Conservation (phyloP, 2,113 vertebrate genomes). For the Sinosuthora webbiana region DNA sequence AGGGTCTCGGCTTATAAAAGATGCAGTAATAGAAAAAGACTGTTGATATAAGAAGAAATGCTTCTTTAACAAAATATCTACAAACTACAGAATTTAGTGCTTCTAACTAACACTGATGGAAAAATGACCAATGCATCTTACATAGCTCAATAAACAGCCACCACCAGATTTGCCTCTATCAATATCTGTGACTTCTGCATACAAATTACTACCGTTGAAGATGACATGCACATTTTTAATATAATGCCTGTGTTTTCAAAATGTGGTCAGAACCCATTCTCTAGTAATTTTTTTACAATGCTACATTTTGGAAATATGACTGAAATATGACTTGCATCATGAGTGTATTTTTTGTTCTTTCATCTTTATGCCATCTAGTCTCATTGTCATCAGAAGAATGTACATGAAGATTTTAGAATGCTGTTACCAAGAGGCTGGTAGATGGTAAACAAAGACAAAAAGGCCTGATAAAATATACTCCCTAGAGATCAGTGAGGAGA, state of each 20-base stretch:
- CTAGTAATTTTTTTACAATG: not conserved
- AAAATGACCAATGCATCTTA: not conserved
- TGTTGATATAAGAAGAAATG: not conserved
- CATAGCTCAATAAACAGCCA: not conserved
- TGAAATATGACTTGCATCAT: not conserved
- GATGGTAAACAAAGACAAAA: not conserved
- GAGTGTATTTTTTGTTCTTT: not conserved
- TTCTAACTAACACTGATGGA: not conserved
- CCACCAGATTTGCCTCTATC: not conserved
- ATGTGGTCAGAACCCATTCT: not conserved
- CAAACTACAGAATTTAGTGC: not conserved
- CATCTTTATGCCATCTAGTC: accelerated
- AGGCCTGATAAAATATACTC: not conserved
- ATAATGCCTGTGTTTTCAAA: not conserved
- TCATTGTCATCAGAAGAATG: not conserved
- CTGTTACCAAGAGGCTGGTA: not conserved
- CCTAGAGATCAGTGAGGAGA: not conserved
- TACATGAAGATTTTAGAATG: not conserved
- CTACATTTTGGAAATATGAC: not conserved
- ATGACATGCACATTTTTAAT: not conserved
- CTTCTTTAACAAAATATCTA: not conserved
- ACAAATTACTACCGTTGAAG: not conserved
- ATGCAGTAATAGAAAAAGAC: not conserved
- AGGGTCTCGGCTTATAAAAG: not conserved
- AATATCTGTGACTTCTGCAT: not conserved